Percentiles rank a stretch among this genome's conserved stretches.
Conservation (phyloP, 2,888 invertebrate genomes). For the Macrosoma leucophasiata region DNA sequence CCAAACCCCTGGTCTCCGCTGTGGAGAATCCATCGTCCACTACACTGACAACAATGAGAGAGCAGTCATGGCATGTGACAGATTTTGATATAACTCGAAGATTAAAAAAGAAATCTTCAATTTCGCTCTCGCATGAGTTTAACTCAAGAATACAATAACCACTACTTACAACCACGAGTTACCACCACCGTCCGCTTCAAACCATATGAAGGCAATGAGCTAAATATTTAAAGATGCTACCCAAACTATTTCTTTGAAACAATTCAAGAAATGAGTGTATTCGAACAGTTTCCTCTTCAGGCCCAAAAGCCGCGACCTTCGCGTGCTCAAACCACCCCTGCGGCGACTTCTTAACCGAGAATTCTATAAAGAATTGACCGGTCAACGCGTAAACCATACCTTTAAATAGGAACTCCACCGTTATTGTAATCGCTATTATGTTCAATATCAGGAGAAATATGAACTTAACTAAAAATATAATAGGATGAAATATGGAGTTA, state of each 20-base stretch:
- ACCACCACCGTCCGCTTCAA: no score
- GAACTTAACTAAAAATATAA: conserved; percentile 35
- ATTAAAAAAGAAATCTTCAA: no score
- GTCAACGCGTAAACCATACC: conserved; percentile 37
- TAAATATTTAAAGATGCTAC: conserved; percentile 40
- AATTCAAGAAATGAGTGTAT: conserved; percentile 43
- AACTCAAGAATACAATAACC: no score
- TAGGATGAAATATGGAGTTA: conserved; percentile 24
- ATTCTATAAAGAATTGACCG: conserved; percentile 42
- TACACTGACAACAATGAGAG: no score
- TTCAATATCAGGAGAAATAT: conserved; percentile 40
- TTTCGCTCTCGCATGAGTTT: no score
- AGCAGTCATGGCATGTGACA: no score
- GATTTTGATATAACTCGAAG: no score
- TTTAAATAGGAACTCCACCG: conserved; percentile 38
- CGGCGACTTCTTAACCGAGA: conserved; percentile 36
- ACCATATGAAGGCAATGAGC: no score
- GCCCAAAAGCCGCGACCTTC: conserved; percentile 38
- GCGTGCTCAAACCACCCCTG: conserved; percentile 40
- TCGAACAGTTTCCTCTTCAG: conserved; percentile 36
- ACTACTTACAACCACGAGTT: no score
- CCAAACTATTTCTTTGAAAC: conserved; percentile 38
- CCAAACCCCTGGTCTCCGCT: no score
- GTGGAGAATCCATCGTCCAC: no score
- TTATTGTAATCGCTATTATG: conserved; percentile 34